phyloP scores from a whole-genome alignment of 2,797 vertebrate genomes.

The Threskiornis aethiopicus region DNA sequence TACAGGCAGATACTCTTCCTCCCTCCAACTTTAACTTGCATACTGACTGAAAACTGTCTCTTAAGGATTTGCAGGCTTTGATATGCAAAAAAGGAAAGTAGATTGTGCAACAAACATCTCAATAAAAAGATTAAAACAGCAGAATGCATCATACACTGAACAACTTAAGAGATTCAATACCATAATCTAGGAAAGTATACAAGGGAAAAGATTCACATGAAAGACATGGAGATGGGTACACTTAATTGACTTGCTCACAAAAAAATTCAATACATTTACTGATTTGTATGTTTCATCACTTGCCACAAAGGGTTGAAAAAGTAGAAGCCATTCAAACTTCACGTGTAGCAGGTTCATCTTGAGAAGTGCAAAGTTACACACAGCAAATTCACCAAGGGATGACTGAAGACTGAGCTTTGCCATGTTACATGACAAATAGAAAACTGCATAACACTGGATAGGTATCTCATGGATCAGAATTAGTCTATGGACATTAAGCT shows the following conservation, averaged over 20 bases:
- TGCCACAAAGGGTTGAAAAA: neutral
- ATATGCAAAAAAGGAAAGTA: neutral
- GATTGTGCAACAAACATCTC: neutral
- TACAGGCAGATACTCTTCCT: neutral
- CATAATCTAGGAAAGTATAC: neutral
- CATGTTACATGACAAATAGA: neutral
- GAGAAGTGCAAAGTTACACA: neutral
- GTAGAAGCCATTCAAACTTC: neutral
- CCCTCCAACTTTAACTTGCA: neutral
- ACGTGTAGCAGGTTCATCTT: neutral
- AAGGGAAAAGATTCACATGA: neutral
- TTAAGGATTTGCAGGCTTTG: neutral
- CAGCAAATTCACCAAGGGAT: neutral
- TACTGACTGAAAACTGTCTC: neutral
- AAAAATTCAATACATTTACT: neutral
- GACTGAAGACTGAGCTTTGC: neutral
- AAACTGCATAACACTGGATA: neutral
- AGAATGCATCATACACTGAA: neutral
- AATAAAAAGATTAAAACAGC: neutral
- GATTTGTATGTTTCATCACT: neutral
- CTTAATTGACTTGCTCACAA: neutral
- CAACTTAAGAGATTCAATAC: neutral
- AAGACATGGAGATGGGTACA: neutral
- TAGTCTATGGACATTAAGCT: neutral
- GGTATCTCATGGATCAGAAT: neutral